phyloP scores from a whole-genome alignment of 1,140 invertebrate species.

The Ditylenchus dipsaci region DNA sequence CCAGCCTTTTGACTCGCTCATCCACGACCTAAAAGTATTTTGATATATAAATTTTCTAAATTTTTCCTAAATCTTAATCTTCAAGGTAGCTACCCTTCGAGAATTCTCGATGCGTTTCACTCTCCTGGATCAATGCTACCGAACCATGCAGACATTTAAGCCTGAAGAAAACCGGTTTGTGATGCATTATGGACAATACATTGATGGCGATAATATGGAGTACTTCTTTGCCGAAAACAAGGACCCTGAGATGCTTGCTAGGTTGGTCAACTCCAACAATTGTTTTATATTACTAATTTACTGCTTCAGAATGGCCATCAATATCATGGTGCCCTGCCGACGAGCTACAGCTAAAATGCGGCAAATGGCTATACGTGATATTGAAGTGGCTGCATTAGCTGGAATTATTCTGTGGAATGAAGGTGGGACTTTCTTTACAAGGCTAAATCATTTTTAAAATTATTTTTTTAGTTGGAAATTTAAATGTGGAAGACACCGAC shows the following conservation, averaged over 20 bases:
- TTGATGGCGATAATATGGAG: conserved; percentile 38
- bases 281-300: not conserved
- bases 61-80: too few species aligned
- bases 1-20: conserved; percentile 38
- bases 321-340: conserved; percentile 8
- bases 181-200: conserved; percentile 41
- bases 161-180: conserved; percentile 25
- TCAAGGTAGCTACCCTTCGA: conserved; percentile 29
- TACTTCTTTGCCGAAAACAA: conserved; percentile 41
- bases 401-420: conserved; percentile 45
- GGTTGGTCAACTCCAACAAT: not conserved
- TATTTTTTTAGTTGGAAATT: conserved; percentile 19
- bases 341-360: conserved; percentile 24
- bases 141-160: conserved; percentile 27
- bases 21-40: conserved; percentile 34
- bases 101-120: conserved; percentile 39
- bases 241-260: conserved; percentile 16
- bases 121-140: conserved; percentile 34
- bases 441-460: not conserved
- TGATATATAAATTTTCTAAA: not conserved
- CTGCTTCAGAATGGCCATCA: conserved; percentile 8
- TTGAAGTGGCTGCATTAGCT: conserved; percentile 43
- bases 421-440: conserved; percentile 10
- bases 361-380: conserved; percentile 33
- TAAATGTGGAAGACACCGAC: conserved; percentile 28